These are phyloP conservation scores for Pyrgilauda ruficollis DNA, from an alignment of 2,113 vertebrate species.

Conservation along the genomic window DNA sequence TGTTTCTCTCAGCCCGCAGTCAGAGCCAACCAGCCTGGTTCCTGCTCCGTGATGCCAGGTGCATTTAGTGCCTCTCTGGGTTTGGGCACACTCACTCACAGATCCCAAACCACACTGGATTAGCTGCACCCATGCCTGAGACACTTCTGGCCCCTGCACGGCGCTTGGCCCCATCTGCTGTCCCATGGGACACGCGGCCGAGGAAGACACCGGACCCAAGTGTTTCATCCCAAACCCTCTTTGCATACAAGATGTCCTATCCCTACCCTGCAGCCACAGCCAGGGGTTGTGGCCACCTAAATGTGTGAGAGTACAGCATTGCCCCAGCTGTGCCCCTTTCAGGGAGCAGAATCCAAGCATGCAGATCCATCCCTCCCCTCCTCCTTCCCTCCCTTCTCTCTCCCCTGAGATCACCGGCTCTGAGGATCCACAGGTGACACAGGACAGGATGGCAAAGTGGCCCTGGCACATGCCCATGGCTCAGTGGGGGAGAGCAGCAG, in stretches of 20 bases:
- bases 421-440: neutral
- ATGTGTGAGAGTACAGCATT: neutral
- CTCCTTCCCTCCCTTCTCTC: neutral
- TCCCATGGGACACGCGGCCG: rapidly evolving
- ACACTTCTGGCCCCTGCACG: neutral
- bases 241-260: neutral
- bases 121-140: neutral
- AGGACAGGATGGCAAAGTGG: neutral
- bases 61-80: neutral
- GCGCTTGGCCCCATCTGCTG: rapidly evolving
- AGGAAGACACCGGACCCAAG: neutral
- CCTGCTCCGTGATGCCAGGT: neutral
- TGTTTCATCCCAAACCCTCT: neutral
- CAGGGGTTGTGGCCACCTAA: neutral
- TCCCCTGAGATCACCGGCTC: neutral
- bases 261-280: neutral
- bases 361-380: rapidly evolving
- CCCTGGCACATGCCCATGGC: rapidly evolving
- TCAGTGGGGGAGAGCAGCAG: rapidly evolving
- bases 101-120: rapidly evolving
- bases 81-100: neutral
- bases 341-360: neutral
- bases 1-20: neutral
- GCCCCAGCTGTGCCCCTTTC: neutral
- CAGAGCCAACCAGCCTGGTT: neutral